Base-by-base conservation (phyloP, 2,797 vertebrate genomes). In the Coilia nasus region DNA sequence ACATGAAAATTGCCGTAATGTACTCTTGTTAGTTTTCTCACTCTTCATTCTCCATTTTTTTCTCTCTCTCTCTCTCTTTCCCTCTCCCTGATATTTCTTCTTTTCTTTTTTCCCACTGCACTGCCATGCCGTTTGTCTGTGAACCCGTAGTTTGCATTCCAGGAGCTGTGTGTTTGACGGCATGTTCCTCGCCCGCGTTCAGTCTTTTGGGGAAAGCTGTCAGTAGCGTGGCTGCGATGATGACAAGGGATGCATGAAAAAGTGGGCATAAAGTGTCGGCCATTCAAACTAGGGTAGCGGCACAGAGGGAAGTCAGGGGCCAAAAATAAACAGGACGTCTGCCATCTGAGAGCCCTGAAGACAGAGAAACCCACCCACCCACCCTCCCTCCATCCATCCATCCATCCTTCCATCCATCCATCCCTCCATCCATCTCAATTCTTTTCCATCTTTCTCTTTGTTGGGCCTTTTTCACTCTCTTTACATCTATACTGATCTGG, bases 1-100 rank as follows among this genome's bases (percentile, higher is more conserved):
- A 78, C 71, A 19, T 78, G 71, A 78, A 78, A 78, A 78, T 78
- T 78, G 71, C 31, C 71, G 19, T 78, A 78, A 78, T 78, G 71
- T 44, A 78, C 71, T 78, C 35, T 44, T 44, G 71, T 78, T 78
- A 78, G 71, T 78, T 78, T 78, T 41, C 71, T 78, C 17, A 44
- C 31, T 78, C 31, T 44, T 78, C 71, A 19, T 9, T 44, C 35
- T 44, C 35, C 14, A 6, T 10, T 44, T 11, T 78, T n/a, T 12
- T 21, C 19, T 44, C 35, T 44, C 31, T 78, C 6, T 41, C 41
- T 44, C 19, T 41, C 17, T 41, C 50, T 54, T 7, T 54, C 50
- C 9, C 50, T 54, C 50, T 54, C 50, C 9, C 50, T 54, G 9
- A 2, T 31, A 71, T 78, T 44, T 78, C 71, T 78, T 17, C 9